These are phyloP conservation scores for Heliothis subflexa DNA, from an alignment of 1,140 invertebrate genomes.

Conservation along the genomic window DNA sequence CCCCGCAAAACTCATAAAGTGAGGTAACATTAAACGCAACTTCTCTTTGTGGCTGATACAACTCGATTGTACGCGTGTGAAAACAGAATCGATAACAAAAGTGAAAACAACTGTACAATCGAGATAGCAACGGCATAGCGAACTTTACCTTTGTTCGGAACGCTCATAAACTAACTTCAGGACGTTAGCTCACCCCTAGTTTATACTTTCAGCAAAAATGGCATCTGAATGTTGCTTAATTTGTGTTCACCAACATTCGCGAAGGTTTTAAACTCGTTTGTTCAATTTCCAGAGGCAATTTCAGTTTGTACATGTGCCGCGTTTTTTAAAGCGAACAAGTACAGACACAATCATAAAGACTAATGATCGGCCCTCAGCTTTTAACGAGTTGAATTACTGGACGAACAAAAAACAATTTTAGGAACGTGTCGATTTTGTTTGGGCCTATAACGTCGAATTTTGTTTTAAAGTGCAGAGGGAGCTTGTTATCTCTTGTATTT, in stretches of 20 bases:
- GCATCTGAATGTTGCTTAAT: conserved; percentile 55
- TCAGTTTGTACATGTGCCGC: conserved; percentile 28
- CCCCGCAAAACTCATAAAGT: conserved; percentile 20
- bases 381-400: conserved; percentile 31
- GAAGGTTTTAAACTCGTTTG: conserved; percentile 55
- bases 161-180: conserved; percentile 48
- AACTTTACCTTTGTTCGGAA: conserved; percentile 52
- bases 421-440: conserved; percentile 12
- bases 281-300: conserved; percentile 50
- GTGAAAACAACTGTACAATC: conserved; percentile 42
- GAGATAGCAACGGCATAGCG: conserved; percentile 31
- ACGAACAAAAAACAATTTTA: conserved; percentile 37
- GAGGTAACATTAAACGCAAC: conserved; percentile 10
- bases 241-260: conserved; percentile 49
- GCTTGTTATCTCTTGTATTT: conserved; percentile 3
- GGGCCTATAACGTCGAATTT: conserved; percentile 21
- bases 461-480: conserved; percentile 3
- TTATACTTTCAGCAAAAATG: conserved; percentile 55
- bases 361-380: conserved; percentile 27
- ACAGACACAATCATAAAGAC: conserved; percentile 34
- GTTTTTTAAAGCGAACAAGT: conserved; percentile 14
- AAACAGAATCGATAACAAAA: conserved; percentile 35
- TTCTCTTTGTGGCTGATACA: conserved; percentile 8
- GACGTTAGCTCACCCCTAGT: conserved; percentile 48
- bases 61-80: conserved; percentile 14